A percentile compares a stretch with the other conserved stretches of the same genome.
Evolutionary conservation across 2,797 vertebrate species (phyloP).

Genomic region (Sebastes vulpes): DNA sequence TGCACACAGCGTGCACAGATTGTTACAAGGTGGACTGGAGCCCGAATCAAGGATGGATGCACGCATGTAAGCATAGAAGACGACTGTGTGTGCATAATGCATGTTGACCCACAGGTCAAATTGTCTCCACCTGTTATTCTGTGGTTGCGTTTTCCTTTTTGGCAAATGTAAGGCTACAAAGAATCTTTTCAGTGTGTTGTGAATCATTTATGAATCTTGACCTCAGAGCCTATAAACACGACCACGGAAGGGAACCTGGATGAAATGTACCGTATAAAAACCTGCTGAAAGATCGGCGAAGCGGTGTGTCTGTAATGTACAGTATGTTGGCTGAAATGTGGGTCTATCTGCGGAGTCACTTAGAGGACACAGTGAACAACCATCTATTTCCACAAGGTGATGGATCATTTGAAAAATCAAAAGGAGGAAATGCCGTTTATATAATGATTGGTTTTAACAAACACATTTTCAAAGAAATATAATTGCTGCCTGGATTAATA

Average conservation of each 20-base stretch:
- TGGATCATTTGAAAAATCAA: neutral
- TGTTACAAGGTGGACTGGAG: constrained; percentile 67
- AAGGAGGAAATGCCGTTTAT: neutral
- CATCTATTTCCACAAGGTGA: neutral
- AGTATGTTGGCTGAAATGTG: neutral
- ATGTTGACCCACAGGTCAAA: constrained; percentile 51
- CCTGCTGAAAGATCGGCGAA: constrained; percentile 10
- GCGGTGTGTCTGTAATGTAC: neutral
- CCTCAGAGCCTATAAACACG: constrained; percentile 16
- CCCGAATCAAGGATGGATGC: constrained; percentile 28
- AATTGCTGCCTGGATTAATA: neutral
- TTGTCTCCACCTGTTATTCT: constrained; percentile 45
- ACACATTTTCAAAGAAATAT: neutral
- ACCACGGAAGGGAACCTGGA: constrained; percentile 8
- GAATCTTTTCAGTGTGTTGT: constrained; percentile 27
- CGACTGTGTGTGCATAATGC: constrained; percentile 44
- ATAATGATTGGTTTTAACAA: neutral
- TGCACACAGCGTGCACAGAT: constrained; percentile 49
- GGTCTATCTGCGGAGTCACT: neutral
- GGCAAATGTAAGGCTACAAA: neutral
- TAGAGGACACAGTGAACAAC: neutral
- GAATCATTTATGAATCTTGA: constrained; percentile 38
- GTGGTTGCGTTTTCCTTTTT: constrained; percentile 22
- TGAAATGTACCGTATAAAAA: constrained; percentile 4
- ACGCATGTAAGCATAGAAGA: constrained; percentile 30